A percentile compares a stretch with the other conserved stretches of the same genome.
Conservation (phyloP, 1,140 invertebrate genomes). For the Pteromalus puparum region DNA sequence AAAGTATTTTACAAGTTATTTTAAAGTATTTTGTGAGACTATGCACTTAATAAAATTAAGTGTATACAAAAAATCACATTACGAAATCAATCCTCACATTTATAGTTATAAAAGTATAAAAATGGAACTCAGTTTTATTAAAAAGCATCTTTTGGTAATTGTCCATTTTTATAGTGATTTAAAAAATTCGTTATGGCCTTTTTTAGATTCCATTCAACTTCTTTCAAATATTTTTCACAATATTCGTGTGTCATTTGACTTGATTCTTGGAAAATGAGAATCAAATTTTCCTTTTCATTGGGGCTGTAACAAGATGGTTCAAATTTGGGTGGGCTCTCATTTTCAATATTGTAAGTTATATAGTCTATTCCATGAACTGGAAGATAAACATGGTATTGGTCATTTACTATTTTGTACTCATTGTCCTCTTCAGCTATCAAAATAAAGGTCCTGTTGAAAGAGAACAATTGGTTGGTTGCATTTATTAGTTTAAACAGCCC, state of each 20-base stretch:
- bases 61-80: background rate
- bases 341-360: slow-evolving; percentile 50
- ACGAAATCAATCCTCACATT: background rate
- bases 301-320: slow-evolving; percentile 57
- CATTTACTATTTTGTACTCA: slow-evolving; percentile 70
- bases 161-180: slow-evolving; percentile 59
- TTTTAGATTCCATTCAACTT: slow-evolving; percentile 63
- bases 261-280: slow-evolving; percentile 57
- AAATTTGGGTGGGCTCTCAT: slow-evolving; percentile 49
- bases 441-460: slow-evolving; percentile 69
- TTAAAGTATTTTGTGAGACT: background rate
- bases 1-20: background rate
- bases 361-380: slow-evolving; percentile 40
- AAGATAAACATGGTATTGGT: slow-evolving; percentile 64
- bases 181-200: slow-evolving; percentile 64
- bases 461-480: slow-evolving; percentile 54
- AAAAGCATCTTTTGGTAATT: slow-evolving; percentile 61
- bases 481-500: slow-evolving; percentile 62
- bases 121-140: background rate
- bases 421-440: slow-evolving; percentile 60
- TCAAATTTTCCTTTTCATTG: slow-evolving; percentile 61
- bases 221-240: slow-evolving; percentile 62
- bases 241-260: slow-evolving; percentile 64
- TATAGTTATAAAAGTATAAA: too few relatives aligned
- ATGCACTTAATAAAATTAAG: background rate